phyloP scores from a whole-genome alignment of 2,113 vertebrate species.

The Toxostoma redivivum region DNA sequence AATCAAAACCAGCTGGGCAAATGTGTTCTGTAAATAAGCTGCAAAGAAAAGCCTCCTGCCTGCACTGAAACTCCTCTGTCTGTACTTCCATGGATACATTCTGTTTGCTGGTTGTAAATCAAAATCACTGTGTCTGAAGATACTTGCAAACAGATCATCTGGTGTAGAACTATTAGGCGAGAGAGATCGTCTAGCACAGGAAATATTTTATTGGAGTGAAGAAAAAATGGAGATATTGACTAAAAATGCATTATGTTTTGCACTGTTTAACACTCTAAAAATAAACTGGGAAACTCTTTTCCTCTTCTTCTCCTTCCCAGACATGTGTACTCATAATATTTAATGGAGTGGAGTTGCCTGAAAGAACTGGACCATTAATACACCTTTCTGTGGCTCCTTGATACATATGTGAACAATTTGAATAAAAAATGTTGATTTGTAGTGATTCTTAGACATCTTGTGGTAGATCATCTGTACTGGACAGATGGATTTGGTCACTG shows the following conservation, averaged over 20 bases:
- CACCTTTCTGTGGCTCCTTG: constrained; percentile 44
- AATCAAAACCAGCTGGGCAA: constrained; percentile 16
- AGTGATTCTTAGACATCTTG: constrained; percentile 26
- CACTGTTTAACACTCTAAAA: constrained; percentile 20
- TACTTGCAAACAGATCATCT: background rate
- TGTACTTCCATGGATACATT: background rate
- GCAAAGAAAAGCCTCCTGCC: background rate
- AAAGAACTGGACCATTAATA: constrained; percentile 29
- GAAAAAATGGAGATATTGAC: background rate
- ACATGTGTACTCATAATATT: constrained; percentile 47
- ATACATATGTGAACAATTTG: constrained; percentile 70
- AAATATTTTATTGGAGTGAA: constrained; percentile 6
- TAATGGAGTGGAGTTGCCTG: constrained; percentile 57
- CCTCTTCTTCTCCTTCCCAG: background rate
- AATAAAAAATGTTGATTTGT: constrained; percentile 1
- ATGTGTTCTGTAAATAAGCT: background rate
- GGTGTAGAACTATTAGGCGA: background rate
- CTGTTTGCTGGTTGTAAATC: background rate
- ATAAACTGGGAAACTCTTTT: background rate
- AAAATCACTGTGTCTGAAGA: background rate
- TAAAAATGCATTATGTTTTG: background rate
- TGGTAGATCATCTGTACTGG: constrained; percentile 49
- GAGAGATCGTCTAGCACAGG: background rate
- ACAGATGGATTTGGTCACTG: constrained; percentile 64
- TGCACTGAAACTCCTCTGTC: background rate